A percentile compares a stretch with the other conserved stretches of the same genome.
These are phyloP conservation scores for Clarias macrocephalus DNA, from an alignment of 2,113 vertebrate species.

Conservation along the genomic window DNA sequence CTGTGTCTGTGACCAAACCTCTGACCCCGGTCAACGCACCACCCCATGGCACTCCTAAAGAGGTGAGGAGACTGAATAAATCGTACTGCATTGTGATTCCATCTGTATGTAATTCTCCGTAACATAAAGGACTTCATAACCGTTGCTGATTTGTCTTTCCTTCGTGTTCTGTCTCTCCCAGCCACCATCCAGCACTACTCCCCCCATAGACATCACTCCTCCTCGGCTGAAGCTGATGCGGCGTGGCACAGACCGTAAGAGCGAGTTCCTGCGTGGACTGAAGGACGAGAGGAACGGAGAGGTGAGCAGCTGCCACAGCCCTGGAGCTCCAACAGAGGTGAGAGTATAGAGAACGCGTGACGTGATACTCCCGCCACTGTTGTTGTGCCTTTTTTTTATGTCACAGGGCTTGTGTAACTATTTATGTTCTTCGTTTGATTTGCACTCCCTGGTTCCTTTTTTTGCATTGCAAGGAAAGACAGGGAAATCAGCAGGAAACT, in stretches of 20 bases:
- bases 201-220: constrained; percentile 92
- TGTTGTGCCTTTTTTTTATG: background rate
- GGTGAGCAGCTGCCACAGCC: constrained; percentile 85
- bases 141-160: background rate
- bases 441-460: background rate
- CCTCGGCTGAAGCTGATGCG: constrained; percentile 94
- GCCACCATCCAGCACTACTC: constrained; percentile 93
- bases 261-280: constrained; percentile 91
- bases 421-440: background rate
- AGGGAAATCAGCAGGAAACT: background rate
- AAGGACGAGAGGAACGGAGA: constrained; percentile 93
- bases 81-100: background rate
- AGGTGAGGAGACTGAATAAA: constrained; percentile 76
- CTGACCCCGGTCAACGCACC: constrained; percentile 81
- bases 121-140: background rate
- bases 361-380: background rate
- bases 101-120: background rate
- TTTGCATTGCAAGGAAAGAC: background rate
- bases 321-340: constrained; percentile 85
- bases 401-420: background rate
- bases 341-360: background rate
- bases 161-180: constrained; percentile 56
- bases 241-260: constrained; percentile 92
- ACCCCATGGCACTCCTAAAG: constrained; percentile 88
- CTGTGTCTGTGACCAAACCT: constrained; percentile 93